Evolutionary conservation across 2,888 invertebrate genomes (phyloP), one percentile per base, ranked within the genome.

Genomic region (Pediacus dermestoides): DNA sequence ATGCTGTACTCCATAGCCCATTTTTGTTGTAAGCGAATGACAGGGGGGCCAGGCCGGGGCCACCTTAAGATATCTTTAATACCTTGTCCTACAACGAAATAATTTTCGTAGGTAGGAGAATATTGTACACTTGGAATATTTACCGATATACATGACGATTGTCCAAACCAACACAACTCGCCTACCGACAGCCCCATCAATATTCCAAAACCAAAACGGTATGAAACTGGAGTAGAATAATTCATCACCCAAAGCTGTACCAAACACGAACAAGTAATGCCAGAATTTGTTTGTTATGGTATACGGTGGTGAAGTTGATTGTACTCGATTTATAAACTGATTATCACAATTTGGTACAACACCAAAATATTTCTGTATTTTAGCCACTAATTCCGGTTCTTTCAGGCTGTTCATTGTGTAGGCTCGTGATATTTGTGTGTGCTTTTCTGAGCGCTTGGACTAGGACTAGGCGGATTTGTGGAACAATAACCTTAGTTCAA

Each of bases 171-270:
- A 71, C 7, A 89, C 81, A 10, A 92, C 82, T 66, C 89, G 74
- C 52, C 93, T 73, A 8, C 88, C 88, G 2, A 92, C 86, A 15
- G 84, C 85, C 11, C 87, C 86, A 70, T 93, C 93, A 39, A 93
- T 77, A 68, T 93, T 94, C 93, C 93, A 94, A 63, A 91, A 87
- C 85, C 90, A 89, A 67, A 90, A 90, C 1, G 93, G 90, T 60
- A 92, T 91, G 62, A 92, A 91, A n/a, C 81, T 76, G 1, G 86
- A 82, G 69, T 93, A 94, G 68, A 94, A 94, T 45, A 85, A 75
- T 71, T 93, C 93, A 70, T 93, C 91, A 1, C 93, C 93, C 11
- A 94, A 70, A 44, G 85, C 84, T 0, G 92, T 90, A 10, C 91
- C 92, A 61, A 92, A 75, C 11, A 81, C 68, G 66, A 93, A 93